phyloP scores from a whole-genome alignment of 2,888 invertebrate species.

The Callosobruchus maculatus region DNA sequence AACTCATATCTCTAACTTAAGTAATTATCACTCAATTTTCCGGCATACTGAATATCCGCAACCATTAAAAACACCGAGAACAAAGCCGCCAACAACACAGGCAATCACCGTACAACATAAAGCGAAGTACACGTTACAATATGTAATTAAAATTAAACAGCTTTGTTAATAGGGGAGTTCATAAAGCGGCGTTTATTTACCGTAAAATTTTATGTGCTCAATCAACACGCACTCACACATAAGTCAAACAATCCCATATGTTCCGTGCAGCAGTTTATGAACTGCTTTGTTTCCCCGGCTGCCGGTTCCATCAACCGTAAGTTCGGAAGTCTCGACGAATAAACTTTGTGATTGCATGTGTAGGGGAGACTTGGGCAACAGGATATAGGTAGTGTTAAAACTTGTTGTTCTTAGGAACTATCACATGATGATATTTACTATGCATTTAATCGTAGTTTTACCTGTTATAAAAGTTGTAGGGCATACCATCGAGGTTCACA shows the following conservation, averaged over 20 bases:
- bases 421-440: too few species aligned
- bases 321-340: conserved; percentile 15
- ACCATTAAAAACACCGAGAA: background rate
- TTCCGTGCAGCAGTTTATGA: conserved; percentile 31
- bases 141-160: conserved; percentile 22
- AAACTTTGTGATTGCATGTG: background rate
- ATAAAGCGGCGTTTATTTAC: conserved; percentile 36
- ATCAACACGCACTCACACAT: conserved; percentile 24
- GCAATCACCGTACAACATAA: background rate
- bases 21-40: background rate
- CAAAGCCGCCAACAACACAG: background rate
- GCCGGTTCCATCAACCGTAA: conserved; percentile 33
- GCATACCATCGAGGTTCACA: too few species aligned
- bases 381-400: too few species aligned
- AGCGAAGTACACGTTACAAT: conserved; percentile 15
- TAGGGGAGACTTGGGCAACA: background rate
- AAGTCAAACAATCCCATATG: conserved; percentile 34
- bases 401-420: too few species aligned
- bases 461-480: too few species aligned
- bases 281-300: conserved; percentile 36
- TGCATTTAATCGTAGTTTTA: too few species aligned
- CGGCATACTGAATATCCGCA: background rate
- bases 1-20: background rate
- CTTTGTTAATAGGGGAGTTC: conserved; percentile 25
- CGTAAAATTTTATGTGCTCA: conserved; percentile 35